phyloP scores from a whole-genome alignment of 2,113 vertebrate genomes.

The Limanda limanda region DNA sequence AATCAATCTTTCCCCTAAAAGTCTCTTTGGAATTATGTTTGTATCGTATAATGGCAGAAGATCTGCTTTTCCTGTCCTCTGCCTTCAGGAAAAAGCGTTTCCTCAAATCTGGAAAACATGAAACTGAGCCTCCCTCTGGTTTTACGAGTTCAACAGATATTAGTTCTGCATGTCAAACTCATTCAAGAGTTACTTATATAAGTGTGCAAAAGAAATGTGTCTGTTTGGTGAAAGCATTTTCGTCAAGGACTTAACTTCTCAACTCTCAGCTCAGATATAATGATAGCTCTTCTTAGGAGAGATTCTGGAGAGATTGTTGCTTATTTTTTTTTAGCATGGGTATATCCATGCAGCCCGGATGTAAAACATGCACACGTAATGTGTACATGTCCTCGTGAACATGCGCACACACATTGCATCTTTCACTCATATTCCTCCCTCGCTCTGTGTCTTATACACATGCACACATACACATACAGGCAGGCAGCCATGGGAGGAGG shows the following conservation, averaged over 20 bases:
- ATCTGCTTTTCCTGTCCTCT: not conserved
- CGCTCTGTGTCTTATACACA: constrained; percentile 40
- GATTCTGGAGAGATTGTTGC: not conserved
- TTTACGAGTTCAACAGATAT: constrained; percentile 24
- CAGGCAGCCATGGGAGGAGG: constrained; percentile 79
- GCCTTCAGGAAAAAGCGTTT: constrained; percentile 7
- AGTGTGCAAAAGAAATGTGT: constrained; percentile 24
- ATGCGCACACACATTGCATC: constrained; percentile 43
- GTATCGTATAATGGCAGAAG: not conserved
- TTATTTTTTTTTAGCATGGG: not conserved
- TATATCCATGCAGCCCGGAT: constrained; percentile 12
- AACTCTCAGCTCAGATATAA: constrained; percentile 33
- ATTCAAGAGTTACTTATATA: constrained; percentile 12
- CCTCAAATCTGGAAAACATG: constrained; percentile 9
- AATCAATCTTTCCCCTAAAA: not conserved
- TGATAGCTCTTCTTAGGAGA: not conserved
- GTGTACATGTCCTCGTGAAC: constrained; percentile 41
- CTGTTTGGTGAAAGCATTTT: constrained; percentile 13
- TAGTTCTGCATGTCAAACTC: constrained; percentile 30
- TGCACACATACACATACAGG: constrained; percentile 57
- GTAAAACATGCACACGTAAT: constrained; percentile 31
- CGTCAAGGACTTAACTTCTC: constrained; percentile 11
- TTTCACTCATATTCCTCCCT: constrained; percentile 57
- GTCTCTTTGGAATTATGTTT: not conserved
- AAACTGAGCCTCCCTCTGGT: constrained; percentile 22